Conservation (phyloP, 2,888 invertebrate genomes). For the Notodonta dromedarius region DNA sequence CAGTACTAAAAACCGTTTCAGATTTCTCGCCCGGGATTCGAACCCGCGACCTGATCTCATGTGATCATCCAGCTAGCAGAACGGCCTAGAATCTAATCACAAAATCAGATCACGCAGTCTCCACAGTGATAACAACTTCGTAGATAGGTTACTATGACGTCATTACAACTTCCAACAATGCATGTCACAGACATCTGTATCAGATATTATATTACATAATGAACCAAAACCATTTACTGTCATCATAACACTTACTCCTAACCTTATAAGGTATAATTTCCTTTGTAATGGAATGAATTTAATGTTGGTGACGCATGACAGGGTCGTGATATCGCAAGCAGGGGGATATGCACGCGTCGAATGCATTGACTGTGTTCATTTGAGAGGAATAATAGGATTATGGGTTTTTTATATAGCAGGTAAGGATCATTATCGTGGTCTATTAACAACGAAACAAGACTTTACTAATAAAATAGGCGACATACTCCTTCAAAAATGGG, state of each 20-base stretch:
- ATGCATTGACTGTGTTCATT: slow-evolving; percentile 18
- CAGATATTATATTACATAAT: slow-evolving; percentile 45
- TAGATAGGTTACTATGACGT: slow-evolving; percentile 9
- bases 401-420: not conserved
- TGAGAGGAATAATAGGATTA: slow-evolving; percentile 19
- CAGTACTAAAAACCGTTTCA: no score
- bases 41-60: no score
- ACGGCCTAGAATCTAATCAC: no score
- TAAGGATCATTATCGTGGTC: not conserved
- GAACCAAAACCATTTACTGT: slow-evolving; percentile 7
- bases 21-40: no score
- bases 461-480: no score
- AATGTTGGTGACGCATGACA: slow-evolving; percentile 16
- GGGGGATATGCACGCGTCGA: slow-evolving; percentile 29
- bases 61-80: no score
- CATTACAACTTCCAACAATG: slow-evolving; percentile 34
- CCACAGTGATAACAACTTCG: no score
- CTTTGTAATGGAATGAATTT: slow-evolving; percentile 3
- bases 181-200: slow-evolving; percentile 46
- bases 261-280: slow-evolving; percentile 22
- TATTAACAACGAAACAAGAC: no score
- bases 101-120: no score
- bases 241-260: slow-evolving; percentile 4
- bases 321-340: slow-evolving; percentile 17
- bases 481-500: no score